phyloP scores from a whole-genome alignment of 2,113 vertebrate genomes.

The Drymodes brunneopygia region DNA sequence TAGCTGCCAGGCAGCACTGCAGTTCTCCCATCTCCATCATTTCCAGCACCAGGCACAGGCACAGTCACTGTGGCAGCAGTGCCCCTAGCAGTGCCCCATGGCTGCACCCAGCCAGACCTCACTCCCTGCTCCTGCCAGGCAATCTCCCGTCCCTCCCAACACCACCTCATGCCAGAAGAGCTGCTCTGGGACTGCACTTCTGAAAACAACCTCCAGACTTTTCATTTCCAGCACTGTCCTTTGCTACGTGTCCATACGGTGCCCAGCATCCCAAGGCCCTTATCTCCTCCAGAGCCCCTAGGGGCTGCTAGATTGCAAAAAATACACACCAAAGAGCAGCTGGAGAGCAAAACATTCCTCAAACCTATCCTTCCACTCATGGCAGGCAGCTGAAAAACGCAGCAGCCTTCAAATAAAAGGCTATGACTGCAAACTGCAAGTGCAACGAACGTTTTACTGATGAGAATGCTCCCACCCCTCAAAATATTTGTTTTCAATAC shows the following conservation, averaged over 20 bases:
- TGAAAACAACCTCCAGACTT: background rate
- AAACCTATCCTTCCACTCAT: background rate
- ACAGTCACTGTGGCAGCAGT: background rate
- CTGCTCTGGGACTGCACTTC: background rate
- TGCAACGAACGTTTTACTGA: background rate
- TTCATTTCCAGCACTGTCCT: background rate
- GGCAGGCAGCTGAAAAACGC: background rate
- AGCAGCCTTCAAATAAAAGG: background rate
- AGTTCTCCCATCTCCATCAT: background rate
- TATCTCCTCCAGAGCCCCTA: background rate
- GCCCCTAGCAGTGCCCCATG: background rate
- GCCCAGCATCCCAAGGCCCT: background rate
- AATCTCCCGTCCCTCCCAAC: background rate
- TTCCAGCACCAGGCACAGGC: background rate
- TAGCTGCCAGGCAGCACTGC: background rate
- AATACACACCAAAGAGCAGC: background rate
- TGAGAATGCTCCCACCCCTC: constrained; percentile 10
- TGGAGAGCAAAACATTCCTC: background rate
- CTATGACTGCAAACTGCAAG: background rate
- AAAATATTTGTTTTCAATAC: constrained; percentile 54
- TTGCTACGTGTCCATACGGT: rapidly evolving
- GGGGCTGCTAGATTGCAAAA: constrained; percentile 35
- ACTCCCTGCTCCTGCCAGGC: background rate
- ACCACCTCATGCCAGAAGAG: rapidly evolving
- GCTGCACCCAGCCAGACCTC: background rate